Evolutionary conservation across 2,888 invertebrate genomes (phyloP), one percentile per base, ranked within the genome.

Genomic region (Celastrina argiolus): DNA sequence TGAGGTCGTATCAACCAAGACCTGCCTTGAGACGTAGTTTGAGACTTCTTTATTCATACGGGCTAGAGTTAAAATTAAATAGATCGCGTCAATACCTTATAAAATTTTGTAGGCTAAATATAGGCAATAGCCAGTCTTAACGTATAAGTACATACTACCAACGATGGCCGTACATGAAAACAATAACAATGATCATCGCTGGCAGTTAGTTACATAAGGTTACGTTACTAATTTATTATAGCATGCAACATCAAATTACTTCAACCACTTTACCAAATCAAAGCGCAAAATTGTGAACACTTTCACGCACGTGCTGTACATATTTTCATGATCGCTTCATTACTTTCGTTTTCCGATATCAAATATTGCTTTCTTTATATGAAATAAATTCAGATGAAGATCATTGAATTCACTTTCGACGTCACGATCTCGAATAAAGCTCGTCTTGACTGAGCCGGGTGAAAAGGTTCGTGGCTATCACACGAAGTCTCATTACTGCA

Each of bases 331-430:
- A 67, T 64, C 51, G 70, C 74, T 75, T 74, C 74, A 75, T 80
- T 73, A 84, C 83, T 87, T 77, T 88, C 82, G 69, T 75, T 89
- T 87, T 88, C 82, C 73, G 80, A 80, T 76, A 76, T 74, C 74
- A 74, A 71, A 78, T 81, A 81, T 81, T 77, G 74, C 76, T 79
- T 78, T 81, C 80, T 76, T 81, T 81, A 77, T 81, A 74, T 71
- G 72, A 76, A 78, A 74, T 75, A 76, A 74, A 76, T 78, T 67
- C 64, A 71, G 56, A 59, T 67, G 69, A 67, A 66, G 63, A 63
- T 77, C 76, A 74, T 72, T 69, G 76, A 79, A 79, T 75, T 82
- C 78, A 79, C 85, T 86, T 87, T 85, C 84, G 77, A 78, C 74
- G 72, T 81, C 80, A 82, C 80, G 83, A 78, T 82, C 72, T 59